Base-by-base conservation (phyloP, 2,888 invertebrate genomes). In the Gastracanthus pulcherrimus region DNA sequence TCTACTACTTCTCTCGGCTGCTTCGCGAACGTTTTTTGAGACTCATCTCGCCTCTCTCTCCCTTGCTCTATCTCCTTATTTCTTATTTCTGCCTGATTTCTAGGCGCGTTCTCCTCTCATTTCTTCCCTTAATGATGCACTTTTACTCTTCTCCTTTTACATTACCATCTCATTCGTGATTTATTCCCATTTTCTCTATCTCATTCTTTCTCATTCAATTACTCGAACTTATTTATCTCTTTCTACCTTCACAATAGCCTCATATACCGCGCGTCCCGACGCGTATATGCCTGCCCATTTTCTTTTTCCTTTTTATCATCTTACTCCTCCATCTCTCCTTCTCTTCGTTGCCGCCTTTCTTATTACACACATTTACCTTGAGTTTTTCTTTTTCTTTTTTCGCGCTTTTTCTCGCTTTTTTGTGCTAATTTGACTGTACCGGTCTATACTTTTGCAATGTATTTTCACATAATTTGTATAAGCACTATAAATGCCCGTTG, bases 171-270 rank as follows among this genome's bases (percentile, higher is more conserved):
- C 71, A 64, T 45, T 75, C 83, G 80, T 83, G 80, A 83, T 83
- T 82, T 83, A 83, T 83, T 76, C 78, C 51, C 74, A 64, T 71
- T 67, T 26, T 36, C 72, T 51, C 36, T 16, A 23, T 87, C 87
- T 86, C 85, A 84, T 84, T 86, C 87, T 83, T 84, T 84, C 80
- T 77, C 80, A 80, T 82, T 82, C 82, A 80, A 83, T 81, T 80
- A 80, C 80, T 74, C 69, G 19, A 45, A 62, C 76, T 76, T 82
- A 76, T 82, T 82, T 80, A 74, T 82, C 79, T 82, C 64, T 67
- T 72, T 76, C 38, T 80, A 16, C 74, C 79, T 62, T 45, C 45
- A 72, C 82, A 76, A 76, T 79, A 67, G 72, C 36, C 48, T 74
- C 72, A 38, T 62, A 51, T 16, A 58, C 67, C 3, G 29, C 75